These are phyloP conservation scores for Selenia dentaria DNA, from an alignment of 2,888 invertebrate genomes.

Conservation along the genomic window DNA sequence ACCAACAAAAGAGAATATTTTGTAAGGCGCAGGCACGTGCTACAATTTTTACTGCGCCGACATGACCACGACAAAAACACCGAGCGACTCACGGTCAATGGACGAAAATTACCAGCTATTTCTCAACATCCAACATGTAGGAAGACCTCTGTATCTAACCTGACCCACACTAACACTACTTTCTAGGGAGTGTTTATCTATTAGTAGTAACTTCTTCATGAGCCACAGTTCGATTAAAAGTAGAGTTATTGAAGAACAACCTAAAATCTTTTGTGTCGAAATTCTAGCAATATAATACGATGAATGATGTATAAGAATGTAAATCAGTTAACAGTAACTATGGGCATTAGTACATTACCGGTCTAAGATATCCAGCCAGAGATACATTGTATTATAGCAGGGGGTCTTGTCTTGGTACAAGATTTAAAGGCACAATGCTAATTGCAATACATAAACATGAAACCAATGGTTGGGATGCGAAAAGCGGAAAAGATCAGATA, in stretches of 20 bases:
- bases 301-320: too few relatives aligned
- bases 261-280: too few relatives aligned
- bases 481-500: conserved; percentile 20
- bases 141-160: neutral
- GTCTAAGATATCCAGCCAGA: conserved; percentile 1
- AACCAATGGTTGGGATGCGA: conserved; percentile 7
- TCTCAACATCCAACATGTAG: conserved; percentile 18
- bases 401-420: conserved; percentile 2
- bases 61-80: conserved; percentile 60
- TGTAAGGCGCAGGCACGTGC: conserved; percentile 44
- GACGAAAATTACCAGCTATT: conserved; percentile 56
- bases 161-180: neutral
- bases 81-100: conserved; percentile 60
- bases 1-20: conserved; percentile 10
- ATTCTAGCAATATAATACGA: too few relatives aligned
- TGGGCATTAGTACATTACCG: too few relatives aligned
- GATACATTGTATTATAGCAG: conserved; percentile 6
- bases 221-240: too few relatives aligned
- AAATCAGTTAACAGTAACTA: conserved; percentile 22
- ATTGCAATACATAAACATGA: conserved; percentile 27
- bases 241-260: too few relatives aligned
- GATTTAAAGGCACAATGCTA: conserved; percentile 27
- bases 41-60: conserved; percentile 38
- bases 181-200: neutral
- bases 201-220: neutral